Evolutionary conservation across 2,888 invertebrate species (phyloP), one percentile per base, ranked within the genome.

Genomic region (Napeogenes sylphis): DNA sequence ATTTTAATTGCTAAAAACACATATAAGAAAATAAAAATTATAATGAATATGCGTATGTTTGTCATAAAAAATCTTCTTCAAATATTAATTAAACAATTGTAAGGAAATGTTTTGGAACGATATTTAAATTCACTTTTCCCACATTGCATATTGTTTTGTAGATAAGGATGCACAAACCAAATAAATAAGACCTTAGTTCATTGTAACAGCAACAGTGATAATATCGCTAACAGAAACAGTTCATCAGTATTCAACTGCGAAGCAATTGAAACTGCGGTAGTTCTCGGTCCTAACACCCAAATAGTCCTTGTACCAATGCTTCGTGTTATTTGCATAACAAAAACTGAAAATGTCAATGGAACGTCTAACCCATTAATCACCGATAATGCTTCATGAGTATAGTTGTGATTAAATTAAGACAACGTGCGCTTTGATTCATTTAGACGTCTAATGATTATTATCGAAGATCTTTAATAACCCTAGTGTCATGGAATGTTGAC

Each of bases 291-390:
- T 85, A 85, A 86, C 85, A 84, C 89, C 86, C 87, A 87, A 88
- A 87, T 88, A 85, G 21, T 85, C 87, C 87, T 86, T 86, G 87
- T 88, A 87, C 86, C 88, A 87, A 84, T 83, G 85, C 84, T 84
- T 86, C 83, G 83, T 88, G 87, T 87, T 87, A 90, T 21, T 90
- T 90, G 89, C 89, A 90, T 90, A 89, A 90, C 89, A 90, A 90
- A 90, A 90, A 89, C 87, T 86, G 87, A 21, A 21, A 21, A 21
- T 88, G 89, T 88, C 84, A 86, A 79, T 85, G 84, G 87, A 85
- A 83, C 21, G 1, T 83, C 81, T 77, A 82, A 84, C 85, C 21
- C 85, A 90, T 90, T 89, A 90, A 89, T 89, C 90, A 89, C n/a
- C n/a, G n/a, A n/a, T n/a, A n/a, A 89, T 83, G 84, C 84, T 83